Evolutionary conservation across 2,797 vertebrate genomes (phyloP), one percentile per base, ranked within the genome.

Genomic region (Typhlichthys subterraneus): DNA sequence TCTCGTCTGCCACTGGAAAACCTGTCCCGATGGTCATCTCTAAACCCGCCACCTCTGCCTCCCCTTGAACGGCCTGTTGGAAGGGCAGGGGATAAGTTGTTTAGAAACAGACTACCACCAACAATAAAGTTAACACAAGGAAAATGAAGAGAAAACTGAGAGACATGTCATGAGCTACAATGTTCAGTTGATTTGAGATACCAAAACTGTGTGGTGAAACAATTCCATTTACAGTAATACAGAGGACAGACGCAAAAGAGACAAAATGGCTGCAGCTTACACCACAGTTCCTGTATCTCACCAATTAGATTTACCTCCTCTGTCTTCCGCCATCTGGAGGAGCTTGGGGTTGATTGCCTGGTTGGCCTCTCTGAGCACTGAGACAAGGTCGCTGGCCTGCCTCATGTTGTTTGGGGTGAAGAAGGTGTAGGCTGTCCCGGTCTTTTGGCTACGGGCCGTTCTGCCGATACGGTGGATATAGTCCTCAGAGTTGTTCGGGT

Each of bases 401-500:
- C 96, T 95, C 93, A 97, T 94, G 92, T 99, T 99, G 93, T 96
- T 97, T 60, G 96, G 96, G 62, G 97, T 99, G 95, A 99, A 99
- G 96, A 99, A 99, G 82, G 98, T 99, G 85, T 99, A 99, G 78
- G 98, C 98, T 38, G 97, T 99, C 93, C 98, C 98, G 51, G 97
- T 99, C 95, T 98, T 99, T 94, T 95, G 97, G 89, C 97, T 99
- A 90, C 96, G 96, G 80, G 97, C 97, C 49, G 97, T 99, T 91
- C 97, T 92, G 90, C 98, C 98, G 91, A 99, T 99, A 88, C 96
- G 96, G 92, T 98, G 97, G 92, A 99, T 98, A 96, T 99, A 99
- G 92, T 99, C 98, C 94, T 99, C 98, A 84, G 97, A 99, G 94
- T 96, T 98, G 96, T 99, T 99, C 89, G 97, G 97, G 95, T 99